Conservation (phyloP, 2,888 invertebrate genomes). For the Nysson spinosus region DNA sequence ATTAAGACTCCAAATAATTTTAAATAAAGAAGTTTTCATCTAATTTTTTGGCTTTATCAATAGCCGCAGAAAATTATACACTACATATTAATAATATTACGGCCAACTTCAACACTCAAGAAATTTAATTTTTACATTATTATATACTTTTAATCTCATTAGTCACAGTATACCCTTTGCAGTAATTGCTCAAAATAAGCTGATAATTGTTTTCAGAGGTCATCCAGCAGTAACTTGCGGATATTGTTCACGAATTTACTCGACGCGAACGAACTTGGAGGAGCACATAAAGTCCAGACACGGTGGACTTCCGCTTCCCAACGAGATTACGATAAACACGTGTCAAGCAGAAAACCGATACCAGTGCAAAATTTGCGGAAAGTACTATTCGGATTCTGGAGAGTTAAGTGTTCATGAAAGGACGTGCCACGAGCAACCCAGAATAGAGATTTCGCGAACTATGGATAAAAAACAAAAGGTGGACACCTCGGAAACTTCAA, state of each 20-base stretch:
- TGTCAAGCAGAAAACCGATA: slow-evolving; percentile 58
- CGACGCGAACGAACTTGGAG: slow-evolving; percentile 76
- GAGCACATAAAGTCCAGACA: slow-evolving; percentile 77
- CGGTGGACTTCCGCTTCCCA: slow-evolving; percentile 69
- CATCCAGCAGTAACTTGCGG: slow-evolving; percentile 77
- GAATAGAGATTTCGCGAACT: slow-evolving; percentile 68
- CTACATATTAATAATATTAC: too few relatives aligned
- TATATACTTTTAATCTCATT: too few relatives aligned
- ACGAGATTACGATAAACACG: slow-evolving; percentile 55
- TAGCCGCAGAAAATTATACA: too few relatives aligned
- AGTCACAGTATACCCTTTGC: too few relatives aligned
- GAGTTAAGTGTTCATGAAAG: slow-evolving; percentile 73
- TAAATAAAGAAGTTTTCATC: too few relatives aligned
- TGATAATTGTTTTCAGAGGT: slow-evolving; percentile 67
- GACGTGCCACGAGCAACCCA: slow-evolving; percentile 63
- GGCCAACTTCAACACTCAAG: too few relatives aligned
- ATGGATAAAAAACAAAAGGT: slow-evolving; percentile 73
- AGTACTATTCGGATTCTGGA: slow-evolving; percentile 70
- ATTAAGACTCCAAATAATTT: too few relatives aligned
- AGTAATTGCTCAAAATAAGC: too few relatives aligned
- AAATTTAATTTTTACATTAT: too few relatives aligned
- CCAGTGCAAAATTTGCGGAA: slow-evolving; percentile 73
- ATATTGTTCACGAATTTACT: slow-evolving; percentile 76
- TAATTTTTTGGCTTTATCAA: too few relatives aligned
- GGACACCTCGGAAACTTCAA: slow-evolving; percentile 70